A percentile compares a stretch with the other conserved stretches of the same genome.
Evolutionary conservation across 2,888 invertebrate genomes (phyloP).

Genomic region (Phorcus lineatus): DNA sequence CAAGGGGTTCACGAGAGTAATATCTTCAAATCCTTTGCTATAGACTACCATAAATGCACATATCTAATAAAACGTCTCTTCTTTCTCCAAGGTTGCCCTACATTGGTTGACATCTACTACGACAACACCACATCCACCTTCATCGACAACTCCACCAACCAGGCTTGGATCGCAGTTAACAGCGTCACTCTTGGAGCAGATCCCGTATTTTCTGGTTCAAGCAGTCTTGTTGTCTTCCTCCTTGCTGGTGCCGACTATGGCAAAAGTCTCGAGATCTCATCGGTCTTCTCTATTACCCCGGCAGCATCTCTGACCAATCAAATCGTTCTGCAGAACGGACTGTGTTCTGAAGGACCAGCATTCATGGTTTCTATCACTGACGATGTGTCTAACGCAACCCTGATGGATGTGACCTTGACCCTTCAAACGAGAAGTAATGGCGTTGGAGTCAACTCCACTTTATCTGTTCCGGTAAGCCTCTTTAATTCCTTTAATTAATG

Average conservation of each 20-base stretch:
- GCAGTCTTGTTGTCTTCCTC: not conserved
- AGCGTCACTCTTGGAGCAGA: not conserved
- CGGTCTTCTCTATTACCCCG: not conserved
- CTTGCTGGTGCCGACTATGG: not conserved
- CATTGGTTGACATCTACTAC: not conserved
- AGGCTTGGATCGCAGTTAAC: not conserved
- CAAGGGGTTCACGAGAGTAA: too few relatives aligned
- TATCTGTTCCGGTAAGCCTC: not conserved
- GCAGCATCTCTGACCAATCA: not conserved
- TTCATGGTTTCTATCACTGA: not conserved
- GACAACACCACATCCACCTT: not conserved
- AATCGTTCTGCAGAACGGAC: not conserved
- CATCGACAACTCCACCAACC: not conserved
- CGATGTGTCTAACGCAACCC: not conserved
- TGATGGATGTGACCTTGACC: slow-evolving; percentile 7
- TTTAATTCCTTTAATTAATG: too few relatives aligned
- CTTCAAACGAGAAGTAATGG: not conserved
- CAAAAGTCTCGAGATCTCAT: not conserved
- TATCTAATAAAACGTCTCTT: too few relatives aligned
- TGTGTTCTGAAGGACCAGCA: not conserved
- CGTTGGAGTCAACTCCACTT: not conserved
- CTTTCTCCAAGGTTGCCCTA: not conserved
- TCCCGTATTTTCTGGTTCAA: not conserved
- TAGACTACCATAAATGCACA: too few relatives aligned
- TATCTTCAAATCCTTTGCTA: too few relatives aligned